Conservation (phyloP, 2,113 vertebrate genomes). For the Hemibagrus wyckioides region DNA sequence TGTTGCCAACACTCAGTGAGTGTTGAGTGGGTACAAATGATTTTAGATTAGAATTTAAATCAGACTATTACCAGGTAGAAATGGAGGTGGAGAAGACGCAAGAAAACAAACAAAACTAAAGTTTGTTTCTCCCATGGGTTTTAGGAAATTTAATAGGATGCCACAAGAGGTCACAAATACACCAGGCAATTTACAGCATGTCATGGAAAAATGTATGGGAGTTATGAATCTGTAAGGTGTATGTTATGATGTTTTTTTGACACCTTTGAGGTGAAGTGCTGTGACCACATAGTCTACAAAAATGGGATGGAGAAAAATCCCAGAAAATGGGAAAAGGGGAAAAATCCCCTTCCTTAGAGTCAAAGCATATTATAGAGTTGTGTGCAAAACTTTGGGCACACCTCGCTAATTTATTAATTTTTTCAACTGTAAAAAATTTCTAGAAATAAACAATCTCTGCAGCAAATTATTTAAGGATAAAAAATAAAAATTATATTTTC, state of each 20-base stretch:
- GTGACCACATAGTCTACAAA: neutral
- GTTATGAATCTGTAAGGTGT: neutral
- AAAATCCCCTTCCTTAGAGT: neutral
- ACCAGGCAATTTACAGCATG: neutral
- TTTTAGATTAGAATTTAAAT: conserved; percentile 4
- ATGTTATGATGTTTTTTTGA: neutral
- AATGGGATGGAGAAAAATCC: neutral
- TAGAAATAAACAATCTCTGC: neutral
- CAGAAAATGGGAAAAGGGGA: too few relatives aligned
- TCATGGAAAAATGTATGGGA: neutral
- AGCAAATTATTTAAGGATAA: neutral
- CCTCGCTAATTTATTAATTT: neutral
- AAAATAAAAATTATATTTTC: neutral
- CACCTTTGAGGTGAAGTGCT: neutral
- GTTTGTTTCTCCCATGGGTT: neutral
- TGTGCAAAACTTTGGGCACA: neutral
- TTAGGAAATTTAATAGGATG: neutral
- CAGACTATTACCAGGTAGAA: neutral
- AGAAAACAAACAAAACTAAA: neutral
- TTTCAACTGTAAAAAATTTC: too few relatives aligned
- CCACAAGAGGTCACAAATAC: neutral
- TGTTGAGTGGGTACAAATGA: neutral
- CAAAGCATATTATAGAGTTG: neutral
- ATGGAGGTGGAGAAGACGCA: neutral
- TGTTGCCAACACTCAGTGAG: too few relatives aligned